Conservation (phyloP, 2,113 vertebrate species). For the Dasypus novemcinctus region DNA sequence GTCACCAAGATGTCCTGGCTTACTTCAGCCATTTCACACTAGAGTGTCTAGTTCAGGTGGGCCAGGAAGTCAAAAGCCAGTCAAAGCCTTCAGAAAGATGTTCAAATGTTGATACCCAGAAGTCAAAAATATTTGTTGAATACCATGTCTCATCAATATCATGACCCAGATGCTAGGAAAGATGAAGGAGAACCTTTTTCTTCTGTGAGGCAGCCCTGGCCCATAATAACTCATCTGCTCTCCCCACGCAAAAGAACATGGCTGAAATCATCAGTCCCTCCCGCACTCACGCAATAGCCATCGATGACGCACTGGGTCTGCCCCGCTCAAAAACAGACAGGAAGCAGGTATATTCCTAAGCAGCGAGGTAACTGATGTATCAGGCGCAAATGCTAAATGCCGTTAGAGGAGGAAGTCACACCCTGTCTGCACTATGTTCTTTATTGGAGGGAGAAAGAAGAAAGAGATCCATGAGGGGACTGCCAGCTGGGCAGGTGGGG, state of each 20-base stretch:
- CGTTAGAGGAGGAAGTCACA: not conserved
- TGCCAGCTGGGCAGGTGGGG: not conserved
- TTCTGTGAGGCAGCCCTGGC: not conserved
- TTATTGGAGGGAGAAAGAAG: not conserved
- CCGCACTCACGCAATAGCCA: not conserved
- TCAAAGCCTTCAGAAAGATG: not conserved
- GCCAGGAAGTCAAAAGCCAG: not conserved
- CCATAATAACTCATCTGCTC: not conserved
- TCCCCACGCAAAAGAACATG: not conserved
- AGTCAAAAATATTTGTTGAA: not conserved
- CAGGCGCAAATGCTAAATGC: not conserved
- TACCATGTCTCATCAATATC: not conserved
- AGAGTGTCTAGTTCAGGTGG: not conserved
- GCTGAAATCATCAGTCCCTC: not conserved
- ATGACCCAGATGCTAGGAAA: not conserved
- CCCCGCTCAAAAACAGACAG: no score
- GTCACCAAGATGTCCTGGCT: not conserved
- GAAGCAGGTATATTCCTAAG: not conserved
- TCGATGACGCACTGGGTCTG: accelerated
- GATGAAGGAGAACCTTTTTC: not conserved
- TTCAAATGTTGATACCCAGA: not conserved
- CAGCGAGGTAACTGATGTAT: not conserved
- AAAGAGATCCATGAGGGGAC: not conserved
- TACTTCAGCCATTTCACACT: not conserved
- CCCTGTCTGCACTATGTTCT: not conserved